These are phyloP conservation scores for Drosophila colorata DNA, from an alignment of 2,888 invertebrate species.

Conservation along the genomic window DNA sequence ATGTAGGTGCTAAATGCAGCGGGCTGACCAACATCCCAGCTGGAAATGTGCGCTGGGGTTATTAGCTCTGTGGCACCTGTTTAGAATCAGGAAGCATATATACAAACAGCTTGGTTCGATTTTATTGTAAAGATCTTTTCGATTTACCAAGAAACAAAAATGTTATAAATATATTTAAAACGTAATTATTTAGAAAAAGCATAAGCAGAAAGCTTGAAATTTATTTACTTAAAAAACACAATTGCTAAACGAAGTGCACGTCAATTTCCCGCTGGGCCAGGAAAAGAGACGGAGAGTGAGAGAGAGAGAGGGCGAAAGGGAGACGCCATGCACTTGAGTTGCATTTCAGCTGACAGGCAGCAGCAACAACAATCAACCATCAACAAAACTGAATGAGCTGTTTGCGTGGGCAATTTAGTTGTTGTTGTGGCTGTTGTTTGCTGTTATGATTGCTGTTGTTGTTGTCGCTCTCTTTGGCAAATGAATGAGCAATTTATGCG, in stretches of 20 bases:
- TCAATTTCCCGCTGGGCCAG: background rate
- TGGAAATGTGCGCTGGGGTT: too few relatives aligned
- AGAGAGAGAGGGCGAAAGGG: constrained; percentile 8
- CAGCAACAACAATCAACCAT: constrained; percentile 23
- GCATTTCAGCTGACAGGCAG: constrained; percentile 43
- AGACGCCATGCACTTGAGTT: constrained; percentile 52
- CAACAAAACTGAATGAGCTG: constrained; percentile 34
- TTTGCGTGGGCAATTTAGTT: constrained; percentile 62
- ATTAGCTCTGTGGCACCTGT: too few relatives aligned
- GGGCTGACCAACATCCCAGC: too few relatives aligned
- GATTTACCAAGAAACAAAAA: too few relatives aligned
- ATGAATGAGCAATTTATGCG: constrained; percentile 74
- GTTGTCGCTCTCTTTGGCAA: constrained; percentile 47
- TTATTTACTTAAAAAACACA: constrained; percentile 4
- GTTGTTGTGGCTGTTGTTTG: constrained; percentile 22
- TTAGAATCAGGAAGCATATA: too few relatives aligned
- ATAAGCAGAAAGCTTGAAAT: background rate
- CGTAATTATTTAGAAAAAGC: background rate
- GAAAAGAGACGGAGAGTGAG: background rate
- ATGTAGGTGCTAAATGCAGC: too few relatives aligned
- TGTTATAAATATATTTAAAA: background rate
- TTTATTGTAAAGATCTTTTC: too few relatives aligned
- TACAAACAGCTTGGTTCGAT: too few relatives aligned
- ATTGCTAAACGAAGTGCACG: background rate
- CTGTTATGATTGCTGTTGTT: constrained; percentile 26